Conservation (phyloP, 2,888 invertebrate genomes). For the Hypomecis punctinalis region DNA sequence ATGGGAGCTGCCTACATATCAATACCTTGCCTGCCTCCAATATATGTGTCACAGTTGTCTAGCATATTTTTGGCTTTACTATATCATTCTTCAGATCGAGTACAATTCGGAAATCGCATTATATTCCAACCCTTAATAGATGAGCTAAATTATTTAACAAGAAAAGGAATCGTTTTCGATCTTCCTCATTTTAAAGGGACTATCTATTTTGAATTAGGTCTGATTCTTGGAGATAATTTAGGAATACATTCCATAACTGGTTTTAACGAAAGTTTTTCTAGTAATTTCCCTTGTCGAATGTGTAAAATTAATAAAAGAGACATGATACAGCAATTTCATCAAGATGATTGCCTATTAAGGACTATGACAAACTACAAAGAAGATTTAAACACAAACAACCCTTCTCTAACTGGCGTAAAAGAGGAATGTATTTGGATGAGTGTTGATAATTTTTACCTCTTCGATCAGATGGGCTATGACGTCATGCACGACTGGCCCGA, state of each 20-base stretch:
- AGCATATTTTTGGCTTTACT: slow-evolving; percentile 5
- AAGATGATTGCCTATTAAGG: too few relatives aligned
- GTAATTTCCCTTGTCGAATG: too few relatives aligned
- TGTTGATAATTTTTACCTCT: too few relatives aligned
- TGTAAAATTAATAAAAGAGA: too few relatives aligned
- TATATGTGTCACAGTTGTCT: not conserved
- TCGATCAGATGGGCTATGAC: too few relatives aligned
- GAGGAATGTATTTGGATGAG: too few relatives aligned
- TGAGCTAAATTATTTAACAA: slow-evolving; percentile 7
- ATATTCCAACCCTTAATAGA: not conserved
- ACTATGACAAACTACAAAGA: too few relatives aligned
- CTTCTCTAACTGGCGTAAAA: too few relatives aligned
- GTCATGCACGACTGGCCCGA: too few relatives aligned
- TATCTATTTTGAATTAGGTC: slow-evolving; percentile 2
- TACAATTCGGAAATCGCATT: not conserved
- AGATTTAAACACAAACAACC: too few relatives aligned
- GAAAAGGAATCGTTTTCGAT: slow-evolving; percentile 1
- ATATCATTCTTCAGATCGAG: slow-evolving; percentile 2
- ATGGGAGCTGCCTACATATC: slow-evolving; percentile 12
- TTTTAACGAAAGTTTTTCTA: too few relatives aligned
- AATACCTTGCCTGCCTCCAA: slow-evolving; percentile 1
- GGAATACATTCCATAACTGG: slow-evolving; percentile 2
- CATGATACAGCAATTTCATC: too few relatives aligned
- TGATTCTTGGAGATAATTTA: slow-evolving; percentile 6
- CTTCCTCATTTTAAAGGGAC: not conserved